Evolutionary conservation across 2,797 vertebrate species (phyloP).

Genomic region (Leptoclinus maculatus): DNA sequence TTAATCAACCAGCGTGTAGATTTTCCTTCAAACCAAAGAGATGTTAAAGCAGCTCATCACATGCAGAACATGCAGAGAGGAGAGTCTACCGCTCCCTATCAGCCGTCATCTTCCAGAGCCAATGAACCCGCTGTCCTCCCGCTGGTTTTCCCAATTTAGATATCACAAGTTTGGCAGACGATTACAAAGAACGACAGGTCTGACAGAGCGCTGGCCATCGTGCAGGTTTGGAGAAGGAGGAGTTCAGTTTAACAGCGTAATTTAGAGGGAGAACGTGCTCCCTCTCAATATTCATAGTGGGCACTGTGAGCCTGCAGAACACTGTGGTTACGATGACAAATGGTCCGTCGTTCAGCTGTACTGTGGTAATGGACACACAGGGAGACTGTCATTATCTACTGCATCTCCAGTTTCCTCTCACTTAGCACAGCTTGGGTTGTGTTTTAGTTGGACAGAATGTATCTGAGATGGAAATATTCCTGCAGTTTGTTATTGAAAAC

Average conservation of each 20-base stretch:
- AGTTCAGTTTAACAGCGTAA: too few relatives aligned
- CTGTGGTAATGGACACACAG: too few relatives aligned
- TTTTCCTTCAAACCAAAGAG: background rate
- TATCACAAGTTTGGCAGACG: constrained; percentile 37
- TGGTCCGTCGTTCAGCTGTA: too few relatives aligned
- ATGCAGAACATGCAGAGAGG: background rate
- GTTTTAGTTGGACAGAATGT: background rate
- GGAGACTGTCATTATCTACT: too few relatives aligned
- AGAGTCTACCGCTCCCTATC: constrained; percentile 2
- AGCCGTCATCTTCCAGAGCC: background rate
- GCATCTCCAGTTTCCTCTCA: background rate
- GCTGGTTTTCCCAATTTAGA: constrained; percentile 50
- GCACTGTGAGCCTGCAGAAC: too few relatives aligned
- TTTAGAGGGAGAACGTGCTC: too few relatives aligned
- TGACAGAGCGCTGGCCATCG: background rate
- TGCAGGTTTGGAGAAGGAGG: background rate
- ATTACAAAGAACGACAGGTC: constrained; percentile 40
- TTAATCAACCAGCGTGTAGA: too few relatives aligned
- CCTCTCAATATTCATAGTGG: too few relatives aligned
- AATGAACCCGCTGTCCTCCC: constrained; percentile 40
- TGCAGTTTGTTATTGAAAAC: too few relatives aligned
- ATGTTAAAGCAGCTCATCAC: background rate
- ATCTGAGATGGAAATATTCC: background rate
- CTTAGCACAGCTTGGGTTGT: background rate
- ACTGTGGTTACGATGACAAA: too few relatives aligned